Percentiles rank a stretch among this genome's conserved stretches.
Conservation (phyloP, 1,140 invertebrate genomes). For the Drosophila paulistorum region DNA sequence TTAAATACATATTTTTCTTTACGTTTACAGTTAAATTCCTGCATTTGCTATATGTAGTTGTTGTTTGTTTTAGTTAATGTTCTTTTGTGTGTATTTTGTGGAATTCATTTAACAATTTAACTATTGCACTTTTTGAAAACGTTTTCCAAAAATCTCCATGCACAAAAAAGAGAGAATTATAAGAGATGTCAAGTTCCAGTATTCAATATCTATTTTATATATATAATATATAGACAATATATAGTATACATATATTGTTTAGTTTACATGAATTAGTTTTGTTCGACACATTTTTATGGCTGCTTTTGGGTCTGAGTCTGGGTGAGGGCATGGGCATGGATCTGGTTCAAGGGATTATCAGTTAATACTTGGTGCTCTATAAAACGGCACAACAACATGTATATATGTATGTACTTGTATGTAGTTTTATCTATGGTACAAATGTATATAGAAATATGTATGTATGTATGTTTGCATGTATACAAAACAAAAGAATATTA, state of each 20-base stretch:
- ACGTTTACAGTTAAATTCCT: slow-evolving; percentile 79
- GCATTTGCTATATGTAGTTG: slow-evolving; percentile 78
- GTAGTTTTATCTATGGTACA: slow-evolving; percentile 66
- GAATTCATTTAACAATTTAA: slow-evolving; percentile 78
- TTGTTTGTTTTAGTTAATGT: slow-evolving; percentile 47
- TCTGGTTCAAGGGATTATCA: slow-evolving; percentile 21
- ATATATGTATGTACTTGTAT: slow-evolving; percentile 30
- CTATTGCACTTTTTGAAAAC: slow-evolving; percentile 65
- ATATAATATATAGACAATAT: slow-evolving; percentile 46
- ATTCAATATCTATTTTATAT: slow-evolving; percentile 46
- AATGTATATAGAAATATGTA: slow-evolving; percentile 7
- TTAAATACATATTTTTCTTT: slow-evolving; percentile 77
- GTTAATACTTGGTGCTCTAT: slow-evolving; percentile 59
- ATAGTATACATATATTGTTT: slow-evolving; percentile 25
- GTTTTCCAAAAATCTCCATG: slow-evolving; percentile 55
- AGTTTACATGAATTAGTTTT: slow-evolving; percentile 61
- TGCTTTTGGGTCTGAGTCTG: slow-evolving; percentile 18
- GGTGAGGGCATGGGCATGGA: slow-evolving; percentile 20
- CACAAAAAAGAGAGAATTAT: slow-evolving; percentile 56
- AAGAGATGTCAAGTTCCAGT: slow-evolving; percentile 54
- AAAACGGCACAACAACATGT: slow-evolving; percentile 47
- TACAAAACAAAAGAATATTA: slow-evolving; percentile 72
- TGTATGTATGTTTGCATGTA: slow-evolving; percentile 23
- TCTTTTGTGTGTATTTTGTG: slow-evolving; percentile 51
- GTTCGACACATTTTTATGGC: slow-evolving; percentile 40